Percentiles rank a stretch among this genome's conserved stretches.
These are phyloP conservation scores for Diprion similis DNA, from an alignment of 1,140 invertebrate species.

Conservation along the genomic window DNA sequence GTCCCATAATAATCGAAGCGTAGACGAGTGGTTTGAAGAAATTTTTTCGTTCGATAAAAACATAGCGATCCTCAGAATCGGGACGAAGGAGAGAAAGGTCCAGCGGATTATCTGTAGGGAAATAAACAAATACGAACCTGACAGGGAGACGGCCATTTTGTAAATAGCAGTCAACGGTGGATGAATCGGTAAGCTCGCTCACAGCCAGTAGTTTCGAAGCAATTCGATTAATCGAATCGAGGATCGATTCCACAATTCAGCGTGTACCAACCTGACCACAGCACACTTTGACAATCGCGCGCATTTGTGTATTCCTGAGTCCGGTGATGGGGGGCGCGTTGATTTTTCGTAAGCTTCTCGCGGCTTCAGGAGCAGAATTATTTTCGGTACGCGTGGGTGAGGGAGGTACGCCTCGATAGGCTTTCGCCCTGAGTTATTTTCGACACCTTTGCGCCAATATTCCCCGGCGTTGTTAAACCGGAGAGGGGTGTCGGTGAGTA, in stretches of 20 bases:
- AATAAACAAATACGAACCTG: conserved; percentile 6
- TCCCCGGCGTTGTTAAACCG: neutral
- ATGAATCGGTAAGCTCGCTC: too few species aligned
- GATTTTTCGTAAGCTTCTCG: neutral
- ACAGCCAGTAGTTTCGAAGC: neutral
- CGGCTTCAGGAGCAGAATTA: neutral
- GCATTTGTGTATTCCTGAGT: conserved; percentile 1
- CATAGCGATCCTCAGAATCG: too few species aligned
- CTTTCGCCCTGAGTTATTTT: neutral
- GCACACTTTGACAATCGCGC: too few species aligned
- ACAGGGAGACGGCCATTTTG: neutral
- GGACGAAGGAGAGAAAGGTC: too few species aligned
- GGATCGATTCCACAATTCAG: too few species aligned
- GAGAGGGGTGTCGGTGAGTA: neutral
- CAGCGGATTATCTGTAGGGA: too few species aligned
- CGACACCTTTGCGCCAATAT: neutral
- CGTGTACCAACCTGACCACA: too few species aligned
- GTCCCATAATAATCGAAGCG: too few species aligned
- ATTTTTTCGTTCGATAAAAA: too few species aligned
- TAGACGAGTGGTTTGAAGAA: too few species aligned
- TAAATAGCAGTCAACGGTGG: neutral
- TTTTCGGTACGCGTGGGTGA: neutral
- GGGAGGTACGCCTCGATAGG: neutral
- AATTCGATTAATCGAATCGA: neutral
- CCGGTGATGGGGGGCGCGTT: neutral